Evolutionary conservation across 1,140 invertebrate species (phyloP), one percentile per base, ranked within the genome.

Genomic region (Babylonia areolata): DNA sequence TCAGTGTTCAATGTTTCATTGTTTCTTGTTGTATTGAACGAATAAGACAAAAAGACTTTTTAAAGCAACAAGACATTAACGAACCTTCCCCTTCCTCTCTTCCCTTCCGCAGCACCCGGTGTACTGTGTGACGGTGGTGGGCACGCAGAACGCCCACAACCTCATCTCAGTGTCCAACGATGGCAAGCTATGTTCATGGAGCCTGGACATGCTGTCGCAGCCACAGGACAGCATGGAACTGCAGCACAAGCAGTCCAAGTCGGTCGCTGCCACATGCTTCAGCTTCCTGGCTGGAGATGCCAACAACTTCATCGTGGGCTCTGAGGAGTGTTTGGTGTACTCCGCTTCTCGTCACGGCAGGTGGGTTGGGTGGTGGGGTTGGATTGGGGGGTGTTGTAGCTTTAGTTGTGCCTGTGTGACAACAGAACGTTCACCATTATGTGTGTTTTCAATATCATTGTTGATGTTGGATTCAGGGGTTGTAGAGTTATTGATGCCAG

Each of bases 131-230:
- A 97, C 97, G 90, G 98, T 99, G 75, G 98, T 99, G 17, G 99
- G 99, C 83, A 99, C 98, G 23, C 98, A 99, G 95, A 99, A 99
- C 95, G 98, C 99, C 9, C 99, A 99, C 95, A 99, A 99, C 95
- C 95, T 99, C 86, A 99, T 99, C 90, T 98, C 97, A 79, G 97
- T 99, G 89, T 99, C 98, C 15, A 99, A 98, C 1, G 99, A 99
- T 95, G 99, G 99, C 0, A 97, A 98, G 92, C 95, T 99, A 90
- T 99, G 99, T 93, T 98, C 98, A 0, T 99, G 99, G 99, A 98
- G 97, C 90, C 95, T 99, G 92, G 99, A 99, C 93, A 99, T 99
- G 98, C 95, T 99, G 78, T 98, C 98, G 0, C 96, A 97, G 93
- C 99, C 99, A 20, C 98, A 93, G 93, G 98, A 99, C 93, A 98